These are phyloP conservation scores for Thaleichthys pacificus DNA, from an alignment of 2,797 vertebrate species.

Conservation along the genomic window DNA sequence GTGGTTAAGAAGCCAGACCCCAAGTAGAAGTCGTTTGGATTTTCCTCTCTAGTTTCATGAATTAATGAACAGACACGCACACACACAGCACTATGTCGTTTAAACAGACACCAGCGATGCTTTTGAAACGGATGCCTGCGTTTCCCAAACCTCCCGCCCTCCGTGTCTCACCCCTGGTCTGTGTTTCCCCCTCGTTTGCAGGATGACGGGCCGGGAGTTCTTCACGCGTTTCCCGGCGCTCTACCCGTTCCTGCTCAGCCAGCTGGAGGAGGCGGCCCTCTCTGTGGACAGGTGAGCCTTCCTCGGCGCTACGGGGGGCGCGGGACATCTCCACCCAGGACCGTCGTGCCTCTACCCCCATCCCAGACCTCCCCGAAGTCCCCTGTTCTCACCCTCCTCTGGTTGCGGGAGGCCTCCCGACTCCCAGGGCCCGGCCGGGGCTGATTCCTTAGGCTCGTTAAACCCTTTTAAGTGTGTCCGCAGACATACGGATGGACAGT, in stretches of 20 bases:
- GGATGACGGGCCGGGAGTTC: conserved; percentile 95
- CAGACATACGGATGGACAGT: background rate
- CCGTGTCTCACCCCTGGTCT: background rate
- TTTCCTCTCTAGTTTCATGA: background rate
- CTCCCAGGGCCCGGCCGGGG: background rate
- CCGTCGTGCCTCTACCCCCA: too few species aligned
- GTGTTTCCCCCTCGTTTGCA: conserved; percentile 49
- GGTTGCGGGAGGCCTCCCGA: conserved; percentile 24
- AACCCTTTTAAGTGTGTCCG: conserved; percentile 7
- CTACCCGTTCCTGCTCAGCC: conserved; percentile 90
- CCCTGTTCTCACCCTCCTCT: conserved; percentile 28
- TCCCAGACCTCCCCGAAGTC: too few species aligned
- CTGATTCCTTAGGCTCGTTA: conserved; percentile 27
- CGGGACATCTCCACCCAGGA: background rate
- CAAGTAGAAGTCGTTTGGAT: conserved; percentile 24
- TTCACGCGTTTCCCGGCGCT: conserved; percentile 93
- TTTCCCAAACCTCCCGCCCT: too few species aligned
- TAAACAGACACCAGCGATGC: background rate
- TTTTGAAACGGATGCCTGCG: too few species aligned
- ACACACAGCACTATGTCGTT: background rate
- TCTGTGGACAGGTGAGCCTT: conserved; percentile 83
- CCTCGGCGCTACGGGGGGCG: background rate
- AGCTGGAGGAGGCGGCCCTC: conserved; percentile 82
- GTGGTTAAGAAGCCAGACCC: conserved; percentile 55
- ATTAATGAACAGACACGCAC: background rate